A percentile compares a stretch with the other conserved stretches of the same genome.
These are phyloP conservation scores for Chalcosyrphus nemorum DNA, from an alignment of 2,888 invertebrate species.

Conservation along the genomic window DNA sequence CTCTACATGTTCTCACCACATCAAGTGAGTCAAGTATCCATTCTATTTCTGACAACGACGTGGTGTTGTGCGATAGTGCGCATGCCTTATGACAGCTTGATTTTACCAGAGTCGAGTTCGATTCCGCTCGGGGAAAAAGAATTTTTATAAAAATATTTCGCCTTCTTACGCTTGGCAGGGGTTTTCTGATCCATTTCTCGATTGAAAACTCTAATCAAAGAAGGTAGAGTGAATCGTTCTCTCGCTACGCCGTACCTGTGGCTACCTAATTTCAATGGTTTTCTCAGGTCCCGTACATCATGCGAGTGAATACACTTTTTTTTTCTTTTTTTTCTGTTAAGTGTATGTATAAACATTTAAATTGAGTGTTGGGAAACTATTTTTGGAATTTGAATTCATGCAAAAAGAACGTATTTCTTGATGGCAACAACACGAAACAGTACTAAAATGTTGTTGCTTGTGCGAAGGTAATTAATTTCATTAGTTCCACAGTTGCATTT, in stretches of 20 bases:
- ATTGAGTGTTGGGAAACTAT: neutral
- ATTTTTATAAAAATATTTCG: constrained; percentile 23
- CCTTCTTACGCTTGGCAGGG: constrained; percentile 80
- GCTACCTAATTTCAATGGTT: constrained; percentile 58
- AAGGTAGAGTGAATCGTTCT: constrained; percentile 81
- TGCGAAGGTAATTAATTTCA: constrained; percentile 11
- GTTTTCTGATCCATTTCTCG: constrained; percentile 75
- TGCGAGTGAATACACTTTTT: constrained; percentile 76
- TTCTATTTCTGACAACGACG: too few species aligned
- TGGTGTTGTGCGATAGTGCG: too few species aligned
- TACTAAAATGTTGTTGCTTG: neutral
- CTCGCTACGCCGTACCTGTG: constrained; percentile 78
- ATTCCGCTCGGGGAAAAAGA: neutral
- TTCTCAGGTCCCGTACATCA: constrained; percentile 74
- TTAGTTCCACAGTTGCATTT: constrained; percentile 6
- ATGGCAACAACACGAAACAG: neutral
- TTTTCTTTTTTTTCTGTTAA: neutral
- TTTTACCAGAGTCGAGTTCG: too few species aligned
- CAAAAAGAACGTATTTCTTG: neutral
- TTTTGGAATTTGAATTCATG: neutral
- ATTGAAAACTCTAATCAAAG: constrained; percentile 79
- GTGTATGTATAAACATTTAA: neutral
- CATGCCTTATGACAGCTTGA: too few species aligned
- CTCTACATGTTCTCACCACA: too few species aligned
- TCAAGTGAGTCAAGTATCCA: too few species aligned